phyloP scores from a whole-genome alignment of 2,113 vertebrate species.

The Melanerpes aurifrons region DNA sequence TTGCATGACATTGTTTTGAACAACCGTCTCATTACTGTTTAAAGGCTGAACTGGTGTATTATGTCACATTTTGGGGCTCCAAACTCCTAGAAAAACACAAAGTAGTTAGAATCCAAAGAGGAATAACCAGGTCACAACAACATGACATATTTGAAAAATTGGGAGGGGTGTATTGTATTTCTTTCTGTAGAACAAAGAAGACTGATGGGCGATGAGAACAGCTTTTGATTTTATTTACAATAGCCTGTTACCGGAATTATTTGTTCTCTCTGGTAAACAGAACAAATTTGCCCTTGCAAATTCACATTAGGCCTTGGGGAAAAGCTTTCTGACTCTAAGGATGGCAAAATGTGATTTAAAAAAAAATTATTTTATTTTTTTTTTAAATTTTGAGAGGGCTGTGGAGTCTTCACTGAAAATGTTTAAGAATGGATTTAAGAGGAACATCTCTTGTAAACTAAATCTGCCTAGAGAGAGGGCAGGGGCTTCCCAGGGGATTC shows the following conservation, averaged over 20 bases:
- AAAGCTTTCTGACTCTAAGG: background rate
- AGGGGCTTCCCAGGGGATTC: background rate
- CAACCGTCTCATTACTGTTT: background rate
- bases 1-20: background rate
- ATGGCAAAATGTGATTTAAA: background rate
- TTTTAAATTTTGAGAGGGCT: background rate
- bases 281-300: conserved; percentile 17
- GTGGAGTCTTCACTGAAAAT: conserved; percentile 3
- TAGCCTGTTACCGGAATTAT: conserved; percentile 50
- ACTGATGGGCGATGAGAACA: conserved; percentile 41
- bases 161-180: conserved; percentile 16
- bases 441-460: conserved; percentile 11
- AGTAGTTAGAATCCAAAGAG: background rate
- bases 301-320: background rate
- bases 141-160: conserved; percentile 50
- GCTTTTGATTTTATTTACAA: conserved; percentile 58
- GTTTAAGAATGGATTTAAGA: conserved; percentile 8
- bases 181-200: conserved; percentile 44
- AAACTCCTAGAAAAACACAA: background rate
- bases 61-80: background rate
- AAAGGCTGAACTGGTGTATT: background rate
- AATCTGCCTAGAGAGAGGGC: background rate
- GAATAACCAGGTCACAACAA: conserved; percentile 29
- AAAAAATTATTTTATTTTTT: too few relatives aligned
- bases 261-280: conserved; percentile 23